phyloP scores from a whole-genome alignment of 2,797 vertebrate genomes.

The Sarcoramphus papa region DNA sequence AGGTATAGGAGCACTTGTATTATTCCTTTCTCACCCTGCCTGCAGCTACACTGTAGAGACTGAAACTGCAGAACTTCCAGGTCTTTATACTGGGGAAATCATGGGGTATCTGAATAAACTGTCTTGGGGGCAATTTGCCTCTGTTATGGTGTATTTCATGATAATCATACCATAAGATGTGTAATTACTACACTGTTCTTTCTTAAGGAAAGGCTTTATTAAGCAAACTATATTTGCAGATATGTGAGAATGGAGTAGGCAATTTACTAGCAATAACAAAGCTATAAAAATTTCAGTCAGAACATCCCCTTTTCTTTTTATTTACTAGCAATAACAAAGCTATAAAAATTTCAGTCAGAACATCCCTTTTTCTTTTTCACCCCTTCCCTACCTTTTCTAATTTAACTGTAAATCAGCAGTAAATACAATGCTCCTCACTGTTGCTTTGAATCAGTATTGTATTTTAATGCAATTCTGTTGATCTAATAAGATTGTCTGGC shows the following conservation, averaged over 20 bases:
- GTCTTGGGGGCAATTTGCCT: background rate
- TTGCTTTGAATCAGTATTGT: background rate
- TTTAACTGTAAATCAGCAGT: background rate
- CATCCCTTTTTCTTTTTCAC: background rate
- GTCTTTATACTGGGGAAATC: background rate
- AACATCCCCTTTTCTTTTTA: background rate
- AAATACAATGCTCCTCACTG: background rate
- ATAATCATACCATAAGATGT: background rate
- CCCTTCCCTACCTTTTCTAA: background rate
- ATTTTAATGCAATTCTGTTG: background rate
- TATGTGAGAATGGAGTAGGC: background rate
- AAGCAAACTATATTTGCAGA: background rate
- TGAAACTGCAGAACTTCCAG: background rate
- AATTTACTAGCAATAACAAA: background rate
- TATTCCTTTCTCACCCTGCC: background rate
- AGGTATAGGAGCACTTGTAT: background rate
- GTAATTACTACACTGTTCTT: background rate
- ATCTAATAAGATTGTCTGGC: background rate
- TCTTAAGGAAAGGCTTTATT: background rate
- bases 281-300: background rate
- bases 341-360: background rate
- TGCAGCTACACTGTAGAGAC: background rate
- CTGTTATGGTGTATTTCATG: background rate
- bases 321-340: background rate
- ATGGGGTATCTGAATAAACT: background rate